Evolutionary conservation across 2,888 invertebrate species (phyloP), one percentile per base, ranked within the genome.

Genomic region (Notodonta ziczac): DNA sequence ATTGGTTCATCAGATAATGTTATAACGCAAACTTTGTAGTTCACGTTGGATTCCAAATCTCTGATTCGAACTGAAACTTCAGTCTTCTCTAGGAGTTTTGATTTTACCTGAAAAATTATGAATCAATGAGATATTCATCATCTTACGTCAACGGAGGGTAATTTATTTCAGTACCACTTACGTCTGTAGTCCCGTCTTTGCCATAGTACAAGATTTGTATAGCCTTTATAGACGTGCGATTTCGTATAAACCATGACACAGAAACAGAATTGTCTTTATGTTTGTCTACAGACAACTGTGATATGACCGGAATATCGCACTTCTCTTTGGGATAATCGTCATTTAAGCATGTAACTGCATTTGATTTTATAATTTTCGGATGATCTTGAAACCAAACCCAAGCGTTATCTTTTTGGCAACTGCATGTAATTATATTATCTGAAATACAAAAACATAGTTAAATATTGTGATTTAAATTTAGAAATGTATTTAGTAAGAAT

Each of bases 301-400:
- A 95, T 78, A 98, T 96, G 78, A 97, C 94, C 56, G 98, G 98
- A 55, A 97, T 95, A 71, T 91, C 90, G 75, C 93, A 93, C 75
- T 91, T 91, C 69, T 90, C 89, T 69, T 83, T 90, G 3, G 92
- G 93, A 72, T 91, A 90, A 66, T 93, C 91, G 66, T 90, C 82
- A 62, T 92, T 89, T 14, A 85, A 67, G 61, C 93, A 93, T 55
- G 85, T 80, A 4, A 90, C 85, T 58, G 85, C 80, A 62, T 83
- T 87, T 4, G 86, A 76, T 69, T 89, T 90, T 59, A 93, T 86
- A 68, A 89, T 88, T 81, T 89, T 91, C 13, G 97, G 96, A 91
- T 98, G 97, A 87, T 97, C 97, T 82, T 97, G 95, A 75, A 98
- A 94, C 98, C 98, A 98, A 84, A 98, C 97, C 97, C 98, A 98